Conservation (phyloP, 2,888 invertebrate species). For the Machimus rusticus region DNA sequence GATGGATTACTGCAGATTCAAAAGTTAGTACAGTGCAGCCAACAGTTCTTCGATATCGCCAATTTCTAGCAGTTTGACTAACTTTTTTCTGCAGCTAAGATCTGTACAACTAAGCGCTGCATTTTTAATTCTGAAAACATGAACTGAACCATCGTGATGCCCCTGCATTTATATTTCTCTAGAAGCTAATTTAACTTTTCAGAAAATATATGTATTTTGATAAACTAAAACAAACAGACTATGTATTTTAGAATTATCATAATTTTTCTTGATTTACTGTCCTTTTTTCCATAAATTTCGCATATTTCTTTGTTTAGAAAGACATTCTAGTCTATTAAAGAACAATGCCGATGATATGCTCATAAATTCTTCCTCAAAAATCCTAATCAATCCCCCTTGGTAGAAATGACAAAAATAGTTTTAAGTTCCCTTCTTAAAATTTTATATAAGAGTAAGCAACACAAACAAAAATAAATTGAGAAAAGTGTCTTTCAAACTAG, state of each 20-base stretch:
- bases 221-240: background rate
- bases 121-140: too few relatives aligned
- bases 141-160: too few relatives aligned
- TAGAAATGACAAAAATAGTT: background rate
- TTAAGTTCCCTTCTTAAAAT: background rate
- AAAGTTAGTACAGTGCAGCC: too few relatives aligned
- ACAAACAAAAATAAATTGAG: background rate
- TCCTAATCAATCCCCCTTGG: background rate
- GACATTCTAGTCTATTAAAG: background rate
- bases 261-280: too few relatives aligned
- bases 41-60: too few relatives aligned
- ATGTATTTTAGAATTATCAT: background rate
- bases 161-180: too few relatives aligned
- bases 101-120: too few relatives aligned
- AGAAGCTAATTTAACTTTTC: too few relatives aligned
- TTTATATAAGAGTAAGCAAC: background rate
- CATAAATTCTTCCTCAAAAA: background rate
- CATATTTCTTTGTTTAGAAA: background rate
- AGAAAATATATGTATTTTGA: background rate
- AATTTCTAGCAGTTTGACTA: too few relatives aligned
- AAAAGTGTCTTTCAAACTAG: background rate
- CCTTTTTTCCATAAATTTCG: background rate
- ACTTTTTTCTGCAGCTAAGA: too few relatives aligned
- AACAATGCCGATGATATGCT: background rate
- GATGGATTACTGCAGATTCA: too few relatives aligned